Base-by-base conservation (phyloP, 2,797 vertebrate genomes). In the Spinus pinus region DNA sequence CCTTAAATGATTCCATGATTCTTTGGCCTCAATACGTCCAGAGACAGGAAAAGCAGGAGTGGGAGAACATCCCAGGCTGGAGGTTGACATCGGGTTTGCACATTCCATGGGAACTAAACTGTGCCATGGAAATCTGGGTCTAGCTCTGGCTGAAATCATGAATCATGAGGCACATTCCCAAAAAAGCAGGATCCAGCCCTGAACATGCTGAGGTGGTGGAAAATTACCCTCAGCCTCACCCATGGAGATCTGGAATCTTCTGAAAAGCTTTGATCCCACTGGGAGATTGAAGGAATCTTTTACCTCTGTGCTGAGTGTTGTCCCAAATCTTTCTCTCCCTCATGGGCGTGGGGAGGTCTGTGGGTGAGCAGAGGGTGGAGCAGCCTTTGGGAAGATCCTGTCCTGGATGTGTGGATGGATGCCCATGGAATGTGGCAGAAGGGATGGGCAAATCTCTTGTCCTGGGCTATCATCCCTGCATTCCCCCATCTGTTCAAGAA, bases 151-250 rank as follows among this genome's bases (percentile, higher is more conserved):
- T 65, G 58, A 39, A 81, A 28, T 35, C 22, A 35, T 35, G 49
- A 81, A 28, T 35, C 22, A 35, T 35, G 49, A 84, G 35, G 9
- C 11, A 5, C 35, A 5, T 62, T 42, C 21, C 30, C n/a, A 4
- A 12, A 13, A 44, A 61, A 82, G 58, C 14, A 8, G 30, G 58
- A 50, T 54, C 41, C 56, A 53, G 9, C 37, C 41, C 58, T n/a
- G 50, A 50, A 39, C 0, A 1, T 2, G 0, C 33, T 27, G 27
- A 6, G 13, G 2, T 33, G 56, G 5, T 14, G 11, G 21, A 37
- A 58, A 53, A 23, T 1, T 31, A 50, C 27, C 60, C 60, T 46
- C 19, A 62, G 7, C 7, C 1, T 17, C 14, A 3, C 37, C 37
- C 17, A 1, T 1, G 25, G 18, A 27, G 10, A 3, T 39, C 24